A percentile compares a stretch with the other conserved stretches of the same genome.
phyloP scores from a whole-genome alignment of 2,113 vertebrate genomes.

The Campylomormyrus tamandua region DNA sequence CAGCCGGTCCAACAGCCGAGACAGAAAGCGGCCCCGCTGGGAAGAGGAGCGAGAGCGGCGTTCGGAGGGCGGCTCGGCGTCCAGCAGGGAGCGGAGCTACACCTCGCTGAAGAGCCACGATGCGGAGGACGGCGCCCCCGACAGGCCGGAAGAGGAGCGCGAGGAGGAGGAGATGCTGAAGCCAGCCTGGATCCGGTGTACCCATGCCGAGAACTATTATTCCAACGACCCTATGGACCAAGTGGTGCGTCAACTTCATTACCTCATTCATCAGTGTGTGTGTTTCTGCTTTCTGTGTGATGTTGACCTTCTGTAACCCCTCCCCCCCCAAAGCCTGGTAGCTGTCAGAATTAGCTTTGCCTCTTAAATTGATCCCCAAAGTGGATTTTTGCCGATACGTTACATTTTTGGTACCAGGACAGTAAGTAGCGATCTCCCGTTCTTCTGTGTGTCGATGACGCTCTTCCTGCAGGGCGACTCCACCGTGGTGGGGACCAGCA shows the following conservation, averaged over 20 bases:
- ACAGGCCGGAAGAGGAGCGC: slow-evolving; percentile 65
- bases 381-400: not conserved
- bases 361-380: not conserved
- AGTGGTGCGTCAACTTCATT: slow-evolving; percentile 64
- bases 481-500: slow-evolving; percentile 91
- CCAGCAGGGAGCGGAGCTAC: slow-evolving; percentile 58
- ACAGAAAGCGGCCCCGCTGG: slow-evolving; percentile 82
- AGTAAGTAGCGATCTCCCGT: not conserved
- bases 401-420: not conserved
- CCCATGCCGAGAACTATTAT: slow-evolving; percentile 91
- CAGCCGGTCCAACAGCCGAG: slow-evolving; percentile 78
- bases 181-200: slow-evolving; percentile 93
- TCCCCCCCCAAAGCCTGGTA: not conserved
- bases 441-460: not conserved
- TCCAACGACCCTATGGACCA: slow-evolving; percentile 98
- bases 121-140: slow-evolving; percentile 52
- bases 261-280: not conserved
- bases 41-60: slow-evolving; percentile 73
- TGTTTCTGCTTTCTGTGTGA: not conserved
- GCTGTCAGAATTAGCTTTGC: not conserved
- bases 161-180: slow-evolving; percentile 86
- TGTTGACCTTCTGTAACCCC: not conserved
- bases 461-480: slow-evolving; percentile 76
- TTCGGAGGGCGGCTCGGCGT: slow-evolving; percentile 54
- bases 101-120: slow-evolving; percentile 64